Conservation (phyloP, 2,888 invertebrate species). For the Ophioninae sp. region DNA sequence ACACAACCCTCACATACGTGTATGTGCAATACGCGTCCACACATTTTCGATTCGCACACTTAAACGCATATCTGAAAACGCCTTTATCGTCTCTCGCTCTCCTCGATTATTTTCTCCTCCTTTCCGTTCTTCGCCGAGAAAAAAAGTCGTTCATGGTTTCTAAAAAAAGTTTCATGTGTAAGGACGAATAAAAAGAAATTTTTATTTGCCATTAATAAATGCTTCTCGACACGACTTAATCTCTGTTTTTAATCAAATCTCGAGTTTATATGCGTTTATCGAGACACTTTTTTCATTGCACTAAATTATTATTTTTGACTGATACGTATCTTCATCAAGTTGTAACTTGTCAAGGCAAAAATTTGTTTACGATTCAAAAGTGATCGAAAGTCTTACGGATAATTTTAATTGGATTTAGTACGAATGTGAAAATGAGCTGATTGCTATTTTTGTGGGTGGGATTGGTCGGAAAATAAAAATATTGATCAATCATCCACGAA, state of each 20-base stretch:
- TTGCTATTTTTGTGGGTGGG: background rate
- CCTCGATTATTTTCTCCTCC: constrained; percentile 55
- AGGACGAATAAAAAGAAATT: constrained; percentile 9
- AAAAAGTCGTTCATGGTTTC: constrained; percentile 32
- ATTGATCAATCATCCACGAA: too few relatives aligned
- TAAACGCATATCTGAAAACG: background rate
- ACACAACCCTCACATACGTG: background rate
- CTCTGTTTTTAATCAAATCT: constrained; percentile 20
- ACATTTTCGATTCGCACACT: background rate
- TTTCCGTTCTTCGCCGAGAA: constrained; percentile 1
- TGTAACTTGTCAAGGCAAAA: background rate
- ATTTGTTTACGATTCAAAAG: constrained; percentile 3
- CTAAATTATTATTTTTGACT: background rate
- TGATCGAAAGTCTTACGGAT: background rate
- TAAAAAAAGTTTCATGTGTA: constrained; percentile 2
- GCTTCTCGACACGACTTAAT: constrained; percentile 22
- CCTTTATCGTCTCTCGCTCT: constrained; percentile 39
- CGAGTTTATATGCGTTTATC: background rate
- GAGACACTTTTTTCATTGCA: background rate
- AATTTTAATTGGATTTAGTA: background rate
- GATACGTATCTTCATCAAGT: constrained; percentile 12
- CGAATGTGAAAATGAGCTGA: background rate
- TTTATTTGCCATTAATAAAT: constrained; percentile 45
- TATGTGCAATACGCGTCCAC: background rate
- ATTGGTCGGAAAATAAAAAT: too few relatives aligned